phyloP scores from a whole-genome alignment of 2,888 invertebrate genomes.

The Trachelus iudaicus region DNA sequence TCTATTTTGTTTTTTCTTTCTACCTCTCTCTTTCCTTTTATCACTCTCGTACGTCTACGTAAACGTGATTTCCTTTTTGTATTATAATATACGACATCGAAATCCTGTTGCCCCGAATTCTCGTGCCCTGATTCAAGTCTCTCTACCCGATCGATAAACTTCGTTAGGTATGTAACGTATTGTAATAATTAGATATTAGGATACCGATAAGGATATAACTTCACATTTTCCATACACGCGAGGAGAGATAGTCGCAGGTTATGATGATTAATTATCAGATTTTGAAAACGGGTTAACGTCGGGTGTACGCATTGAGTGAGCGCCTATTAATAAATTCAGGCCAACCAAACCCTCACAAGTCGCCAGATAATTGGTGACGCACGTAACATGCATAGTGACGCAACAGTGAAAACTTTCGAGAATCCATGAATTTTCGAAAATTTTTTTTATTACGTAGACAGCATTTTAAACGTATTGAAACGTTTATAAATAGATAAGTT shows the following conservation, averaged over 20 bases:
- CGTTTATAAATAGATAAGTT: background rate
- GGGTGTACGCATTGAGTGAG: background rate
- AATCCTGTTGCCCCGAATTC: background rate
- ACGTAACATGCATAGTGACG: background rate
- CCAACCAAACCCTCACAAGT: too few relatives aligned
- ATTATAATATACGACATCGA: background rate
- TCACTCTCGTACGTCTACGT: background rate
- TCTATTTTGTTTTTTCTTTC: slow-evolving; percentile 4
- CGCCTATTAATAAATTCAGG: background rate
- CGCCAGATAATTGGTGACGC: background rate
- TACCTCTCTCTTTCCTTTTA: background rate
- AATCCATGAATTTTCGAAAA: background rate
- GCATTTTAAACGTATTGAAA: background rate
- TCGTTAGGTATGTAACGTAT: background rate
- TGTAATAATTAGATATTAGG: background rate
- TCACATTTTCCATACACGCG: background rate
- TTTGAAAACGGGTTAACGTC: background rate
- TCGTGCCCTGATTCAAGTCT: background rate
- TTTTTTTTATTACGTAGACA: background rate
- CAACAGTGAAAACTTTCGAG: background rate
- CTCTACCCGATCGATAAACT: background rate
- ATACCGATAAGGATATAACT: background rate
- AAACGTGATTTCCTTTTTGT: background rate
- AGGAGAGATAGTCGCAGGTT: background rate
- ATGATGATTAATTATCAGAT: background rate